Percentiles rank a stretch among this genome's conserved stretches.
These are phyloP conservation scores for Myathropa florea DNA, from an alignment of 2,888 invertebrate genomes.

Conservation along the genomic window DNA sequence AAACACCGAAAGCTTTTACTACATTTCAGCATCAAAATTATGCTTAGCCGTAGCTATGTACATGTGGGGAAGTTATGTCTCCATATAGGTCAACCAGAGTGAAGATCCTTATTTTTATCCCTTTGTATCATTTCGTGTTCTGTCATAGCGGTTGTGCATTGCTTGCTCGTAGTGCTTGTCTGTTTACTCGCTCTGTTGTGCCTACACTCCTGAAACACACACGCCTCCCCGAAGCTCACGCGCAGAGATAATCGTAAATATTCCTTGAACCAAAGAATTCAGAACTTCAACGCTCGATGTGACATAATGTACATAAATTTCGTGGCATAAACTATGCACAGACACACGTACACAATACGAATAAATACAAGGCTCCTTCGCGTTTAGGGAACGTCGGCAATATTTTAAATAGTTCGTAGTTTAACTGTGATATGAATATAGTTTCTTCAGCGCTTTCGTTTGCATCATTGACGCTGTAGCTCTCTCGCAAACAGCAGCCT, in stretches of 20 bases:
- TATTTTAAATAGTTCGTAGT: conserved; percentile 1
- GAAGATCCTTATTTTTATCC: background rate
- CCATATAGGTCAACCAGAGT: background rate
- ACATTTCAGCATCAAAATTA: background rate
- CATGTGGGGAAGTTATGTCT: background rate
- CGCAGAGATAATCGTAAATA: conserved; percentile 52
- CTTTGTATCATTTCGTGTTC: background rate
- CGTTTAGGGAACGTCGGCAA: background rate
- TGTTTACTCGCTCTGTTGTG: background rate
- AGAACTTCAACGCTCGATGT: conserved; percentile 60
- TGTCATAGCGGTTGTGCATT: background rate
- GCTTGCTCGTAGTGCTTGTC: background rate
- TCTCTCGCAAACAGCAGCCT: conserved; percentile 41
- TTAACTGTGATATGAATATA: conserved; percentile 57
- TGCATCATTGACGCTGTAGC: background rate
- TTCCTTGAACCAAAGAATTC: conserved; percentile 53
- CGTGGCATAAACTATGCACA: background rate
- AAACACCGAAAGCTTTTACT: background rate
- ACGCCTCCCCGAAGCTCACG: conserved; percentile 1
- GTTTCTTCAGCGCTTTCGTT: background rate
- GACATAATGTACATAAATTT: conserved; percentile 60
- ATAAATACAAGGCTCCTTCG: background rate
- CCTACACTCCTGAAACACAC: conserved; percentile 15
- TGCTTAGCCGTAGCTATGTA: background rate
- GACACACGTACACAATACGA: background rate